phyloP scores from a whole-genome alignment of 2,888 invertebrate genomes.

The Eueremaeus valkanovi region DNA sequence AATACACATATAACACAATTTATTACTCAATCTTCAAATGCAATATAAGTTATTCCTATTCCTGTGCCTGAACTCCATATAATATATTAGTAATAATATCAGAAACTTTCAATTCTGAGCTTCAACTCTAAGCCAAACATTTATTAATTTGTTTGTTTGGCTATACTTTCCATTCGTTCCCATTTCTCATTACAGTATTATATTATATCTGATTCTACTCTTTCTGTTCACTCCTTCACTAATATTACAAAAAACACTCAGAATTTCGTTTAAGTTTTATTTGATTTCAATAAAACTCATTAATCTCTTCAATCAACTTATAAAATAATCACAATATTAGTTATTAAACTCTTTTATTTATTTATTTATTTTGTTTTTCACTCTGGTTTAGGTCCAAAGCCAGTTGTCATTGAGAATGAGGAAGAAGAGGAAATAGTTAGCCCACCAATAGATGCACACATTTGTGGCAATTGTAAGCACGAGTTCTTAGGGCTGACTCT shows the following conservation, averaged over 20 bases:
- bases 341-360: slow-evolving; percentile 4
- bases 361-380: background rate
- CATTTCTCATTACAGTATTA: no score
- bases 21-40: slow-evolving; percentile 35
- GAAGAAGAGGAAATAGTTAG: slow-evolving; percentile 44
- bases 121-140: background rate
- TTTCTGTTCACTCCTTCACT: background rate
- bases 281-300: background rate
- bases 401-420: slow-evolving; percentile 44
- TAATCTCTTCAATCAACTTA: background rate
- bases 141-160: slow-evolving; percentile 2
- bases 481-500: slow-evolving; percentile 51
- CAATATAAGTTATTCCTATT: slow-evolving; percentile 23
- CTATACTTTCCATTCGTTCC: background rate
- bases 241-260: no score
- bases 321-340: background rate
- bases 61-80: background rate
- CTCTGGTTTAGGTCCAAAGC: slow-evolving; percentile 42
- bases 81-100: slow-evolving; percentile 31
- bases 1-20: slow-evolving; percentile 36
- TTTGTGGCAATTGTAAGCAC: slow-evolving; percentile 52
- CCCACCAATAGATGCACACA: slow-evolving; percentile 49
- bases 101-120: slow-evolving; percentile 3
- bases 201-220: background rate
- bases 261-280: no score